A percentile compares a stretch with the other conserved stretches of the same genome.
These are phyloP conservation scores for Tupiocoris notatus DNA, from an alignment of 2,888 invertebrate species.

Conservation along the genomic window DNA sequence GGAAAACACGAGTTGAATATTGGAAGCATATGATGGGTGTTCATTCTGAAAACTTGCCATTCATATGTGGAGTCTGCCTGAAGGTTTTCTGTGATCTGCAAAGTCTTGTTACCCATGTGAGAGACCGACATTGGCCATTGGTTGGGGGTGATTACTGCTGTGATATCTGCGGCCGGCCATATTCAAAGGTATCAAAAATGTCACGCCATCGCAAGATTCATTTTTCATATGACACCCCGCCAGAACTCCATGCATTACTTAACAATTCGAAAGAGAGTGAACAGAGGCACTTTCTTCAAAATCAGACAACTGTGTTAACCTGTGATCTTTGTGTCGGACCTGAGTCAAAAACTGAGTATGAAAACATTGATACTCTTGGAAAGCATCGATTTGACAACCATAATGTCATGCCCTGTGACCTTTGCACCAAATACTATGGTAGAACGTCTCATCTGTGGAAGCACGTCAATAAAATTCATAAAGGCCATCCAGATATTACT, in stretches of 20 bases:
- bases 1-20: constrained; percentile 58
- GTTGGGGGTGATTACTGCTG: constrained; percentile 57
- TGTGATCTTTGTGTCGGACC: constrained; percentile 44
- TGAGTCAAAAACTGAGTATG: constrained; percentile 52
- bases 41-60: constrained; percentile 56
- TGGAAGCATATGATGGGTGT: constrained; percentile 59
- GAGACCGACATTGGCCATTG: constrained; percentile 55
- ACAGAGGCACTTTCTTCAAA: constrained; percentile 44
- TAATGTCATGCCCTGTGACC: constrained; percentile 61
- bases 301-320: constrained; percentile 37
- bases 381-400: constrained; percentile 59
- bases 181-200: constrained; percentile 58
- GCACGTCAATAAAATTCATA: constrained; percentile 62
- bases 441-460: constrained; percentile 64
- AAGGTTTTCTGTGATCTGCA: constrained; percentile 56
- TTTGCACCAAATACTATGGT: constrained; percentile 63
- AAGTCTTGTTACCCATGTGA: constrained; percentile 55
- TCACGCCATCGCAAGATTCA: constrained; percentile 57
- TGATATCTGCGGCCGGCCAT: constrained; percentile 57
- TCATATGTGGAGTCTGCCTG: constrained; percentile 57
- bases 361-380: constrained; percentile 58
- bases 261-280: constrained; percentile 43
- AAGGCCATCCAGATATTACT: constrained; percentile 61
- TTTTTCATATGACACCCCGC: constrained; percentile 51
- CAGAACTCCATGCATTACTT: constrained; percentile 46